A percentile compares a stretch with the other conserved stretches of the same genome.
phyloP scores from a whole-genome alignment of 2,888 invertebrate species.

The Siphlonurus alternatus region DNA sequence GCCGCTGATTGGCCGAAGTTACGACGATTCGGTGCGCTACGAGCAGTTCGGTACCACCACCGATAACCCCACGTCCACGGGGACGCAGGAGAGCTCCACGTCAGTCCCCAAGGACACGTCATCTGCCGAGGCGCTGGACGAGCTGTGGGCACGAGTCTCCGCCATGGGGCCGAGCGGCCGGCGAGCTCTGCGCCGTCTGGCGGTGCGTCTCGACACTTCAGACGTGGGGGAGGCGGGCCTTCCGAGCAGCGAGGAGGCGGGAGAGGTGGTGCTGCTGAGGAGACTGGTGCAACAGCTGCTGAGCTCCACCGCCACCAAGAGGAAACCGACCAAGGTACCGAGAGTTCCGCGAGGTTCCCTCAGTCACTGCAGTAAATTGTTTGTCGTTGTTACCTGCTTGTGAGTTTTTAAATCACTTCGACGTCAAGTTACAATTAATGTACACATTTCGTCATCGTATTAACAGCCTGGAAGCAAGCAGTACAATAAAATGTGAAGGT shows the following conservation, averaged over 20 bases:
- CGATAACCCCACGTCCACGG: background rate
- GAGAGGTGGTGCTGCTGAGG: constrained; percentile 1
- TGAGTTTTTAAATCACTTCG: too few species aligned
- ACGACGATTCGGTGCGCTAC: background rate
- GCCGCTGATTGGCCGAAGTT: background rate
- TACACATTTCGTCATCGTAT: too few species aligned
- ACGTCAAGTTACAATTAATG: too few species aligned
- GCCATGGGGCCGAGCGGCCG: constrained; percentile 4
- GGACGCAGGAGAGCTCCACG: too few species aligned
- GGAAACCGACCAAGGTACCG: background rate
- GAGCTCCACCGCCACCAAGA: background rate
- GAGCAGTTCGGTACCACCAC: background rate
- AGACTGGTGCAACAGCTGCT: constrained; percentile 4
- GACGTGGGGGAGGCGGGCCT: background rate
- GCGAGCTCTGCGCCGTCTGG: constrained; percentile 4
- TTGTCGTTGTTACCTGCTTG: too few species aligned
- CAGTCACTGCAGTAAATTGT: too few species aligned
- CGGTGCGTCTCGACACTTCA: background rate
- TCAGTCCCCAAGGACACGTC: background rate
- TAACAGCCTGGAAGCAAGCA: too few species aligned
- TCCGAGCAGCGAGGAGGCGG: background rate
- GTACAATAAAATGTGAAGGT: too few species aligned
- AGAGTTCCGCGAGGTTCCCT: too few species aligned
- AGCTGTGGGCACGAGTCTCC: background rate
- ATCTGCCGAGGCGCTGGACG: constrained; percentile 5